Evolutionary conservation across 1,140 invertebrate species (phyloP), one percentile per base, ranked within the genome.

Genomic region (Camponotus floridanus): DNA sequence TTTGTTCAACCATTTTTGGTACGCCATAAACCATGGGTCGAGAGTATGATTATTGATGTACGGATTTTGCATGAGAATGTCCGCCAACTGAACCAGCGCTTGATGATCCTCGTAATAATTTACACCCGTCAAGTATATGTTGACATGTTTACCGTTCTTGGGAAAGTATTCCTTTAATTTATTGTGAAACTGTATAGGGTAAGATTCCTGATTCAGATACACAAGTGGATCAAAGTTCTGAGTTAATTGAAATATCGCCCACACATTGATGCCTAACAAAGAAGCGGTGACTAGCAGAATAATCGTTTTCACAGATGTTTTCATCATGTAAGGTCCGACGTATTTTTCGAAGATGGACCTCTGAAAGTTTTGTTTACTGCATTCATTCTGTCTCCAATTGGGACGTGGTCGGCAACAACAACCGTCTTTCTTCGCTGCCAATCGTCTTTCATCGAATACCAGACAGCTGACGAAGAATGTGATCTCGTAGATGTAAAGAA

Each of bases 401-500:
- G 88, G 80, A 62, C 92, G 92, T 1, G 88, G 90, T 45, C 92
- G 95, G 76, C 94, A 95, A 45, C 94, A 90, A 64, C 96, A 96
- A 1, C 95, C 96, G 87, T 96, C 95, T 33, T 94, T 94, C 0
- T 88, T 88, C 5, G 92, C 88, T 61, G 95, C 93, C 4, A 96
- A 90, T 48, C 96, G 91, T 42, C 90, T 92, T 85, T 96, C 95
- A 85, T 96, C 96, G 15, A 96, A 90, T 1, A 95, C 94, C 18
- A 96, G 91, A 88, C 95, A 96, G 36, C 96, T 96, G 3, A 96
- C 93, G 91, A 96, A 96, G 87, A 96, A 96, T 3, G 95, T 96
- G 6, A 96, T 93, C 71, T 96, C 95, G 51, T 96, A 95, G 13
- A 96, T 87, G 76, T 95, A 96, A 3, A 96, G 91, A 55, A 95